Conservation (phyloP, 2,113 vertebrate species). For the Sitta europaea region DNA sequence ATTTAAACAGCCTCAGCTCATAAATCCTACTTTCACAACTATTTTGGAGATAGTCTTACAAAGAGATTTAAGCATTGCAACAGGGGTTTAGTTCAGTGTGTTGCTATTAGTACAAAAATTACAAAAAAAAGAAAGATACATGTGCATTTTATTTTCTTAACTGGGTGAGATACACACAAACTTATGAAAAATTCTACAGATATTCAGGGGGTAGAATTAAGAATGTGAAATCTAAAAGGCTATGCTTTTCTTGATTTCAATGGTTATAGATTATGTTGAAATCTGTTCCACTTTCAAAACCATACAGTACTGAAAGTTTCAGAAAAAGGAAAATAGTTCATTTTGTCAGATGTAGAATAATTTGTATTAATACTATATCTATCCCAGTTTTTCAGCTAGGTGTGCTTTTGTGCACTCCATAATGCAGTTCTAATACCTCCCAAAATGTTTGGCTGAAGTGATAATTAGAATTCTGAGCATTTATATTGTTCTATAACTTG, state of each 20-base stretch:
- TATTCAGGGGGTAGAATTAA: neutral
- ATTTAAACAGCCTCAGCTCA: neutral
- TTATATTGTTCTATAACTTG: neutral
- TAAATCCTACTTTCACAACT: neutral
- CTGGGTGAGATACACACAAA: neutral
- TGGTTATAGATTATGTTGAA: neutral
- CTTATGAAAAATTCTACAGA: neutral
- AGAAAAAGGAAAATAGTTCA: neutral
- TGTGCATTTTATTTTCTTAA: neutral
- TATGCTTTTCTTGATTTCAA: neutral
- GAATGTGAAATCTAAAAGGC: neutral
- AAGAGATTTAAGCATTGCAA: neutral
- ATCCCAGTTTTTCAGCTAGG: neutral
- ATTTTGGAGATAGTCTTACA: neutral
- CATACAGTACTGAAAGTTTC: neutral
- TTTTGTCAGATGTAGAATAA: neutral
- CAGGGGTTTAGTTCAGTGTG: neutral
- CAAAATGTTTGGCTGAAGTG: neutral
- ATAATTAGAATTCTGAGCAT: neutral
- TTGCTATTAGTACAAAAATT: neutral
- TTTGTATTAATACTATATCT: neutral
- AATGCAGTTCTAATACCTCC: neutral
- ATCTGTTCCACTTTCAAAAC: neutral
- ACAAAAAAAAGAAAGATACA: neutral
- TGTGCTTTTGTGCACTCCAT: accelerated